Evolutionary conservation across 2,113 vertebrate genomes (phyloP).

Genomic region (Smithornis capensis): DNA sequence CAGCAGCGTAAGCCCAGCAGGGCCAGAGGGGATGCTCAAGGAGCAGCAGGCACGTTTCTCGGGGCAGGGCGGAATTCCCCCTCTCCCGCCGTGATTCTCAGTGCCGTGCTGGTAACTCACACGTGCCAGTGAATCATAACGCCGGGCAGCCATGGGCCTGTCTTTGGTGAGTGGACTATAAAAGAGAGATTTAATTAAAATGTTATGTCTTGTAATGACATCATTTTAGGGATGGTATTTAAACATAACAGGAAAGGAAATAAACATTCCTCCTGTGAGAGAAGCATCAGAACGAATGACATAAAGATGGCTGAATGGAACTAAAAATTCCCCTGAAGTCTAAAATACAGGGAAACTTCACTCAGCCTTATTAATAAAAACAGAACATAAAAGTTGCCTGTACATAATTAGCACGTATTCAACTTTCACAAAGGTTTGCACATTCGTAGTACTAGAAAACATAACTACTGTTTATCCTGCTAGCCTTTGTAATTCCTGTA

Average conservation of each 20-base stretch:
- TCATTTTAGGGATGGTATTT: not conserved
- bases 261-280: not conserved
- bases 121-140: not conserved
- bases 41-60: not conserved
- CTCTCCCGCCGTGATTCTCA: not conserved
- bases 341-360: not conserved
- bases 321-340: not conserved
- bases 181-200: not conserved
- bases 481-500: not conserved
- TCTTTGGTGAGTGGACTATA: fast-evolving
- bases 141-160: not conserved
- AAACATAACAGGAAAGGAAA: not conserved
- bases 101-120: not conserved
- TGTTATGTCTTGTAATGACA: not conserved
- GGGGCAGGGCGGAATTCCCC: not conserved
- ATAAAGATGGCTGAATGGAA: not conserved
- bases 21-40: not conserved
- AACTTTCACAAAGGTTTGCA: not conserved
- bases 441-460: not conserved
- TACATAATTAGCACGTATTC: not conserved
- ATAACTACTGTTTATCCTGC: not conserved
- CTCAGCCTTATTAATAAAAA: not conserved
- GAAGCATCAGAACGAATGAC: not conserved
- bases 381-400: not conserved
- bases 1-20: fast-evolving